These are phyloP conservation scores for Athene cunicularia DNA, from an alignment of 2,113 vertebrate genomes.

Conservation along the genomic window DNA sequence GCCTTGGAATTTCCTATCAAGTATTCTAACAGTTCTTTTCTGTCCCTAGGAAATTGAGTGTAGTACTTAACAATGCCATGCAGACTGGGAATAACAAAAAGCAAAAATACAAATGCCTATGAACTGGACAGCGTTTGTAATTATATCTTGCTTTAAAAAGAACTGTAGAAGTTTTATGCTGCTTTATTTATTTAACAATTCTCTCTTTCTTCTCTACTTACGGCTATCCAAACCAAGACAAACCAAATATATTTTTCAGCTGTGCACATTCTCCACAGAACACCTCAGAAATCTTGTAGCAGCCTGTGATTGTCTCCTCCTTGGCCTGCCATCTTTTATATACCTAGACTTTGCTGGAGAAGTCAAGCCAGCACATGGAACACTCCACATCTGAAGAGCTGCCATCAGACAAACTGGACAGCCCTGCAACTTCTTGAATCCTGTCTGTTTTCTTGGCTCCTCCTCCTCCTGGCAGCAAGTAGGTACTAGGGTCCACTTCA, in stretches of 20 bases:
- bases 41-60: accelerated
- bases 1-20: neutral
- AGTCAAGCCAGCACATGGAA: neutral
- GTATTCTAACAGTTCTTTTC: neutral
- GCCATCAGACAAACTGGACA: neutral
- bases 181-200: neutral
- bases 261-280: neutral
- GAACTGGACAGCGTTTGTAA: neutral
- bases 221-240: neutral
- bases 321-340: neutral
- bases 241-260: neutral
- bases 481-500: neutral
- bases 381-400: neutral
- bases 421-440: neutral
- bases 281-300: neutral
- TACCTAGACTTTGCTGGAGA: neutral
- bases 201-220: neutral
- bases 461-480: neutral
- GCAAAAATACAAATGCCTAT: neutral
- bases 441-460: neutral
- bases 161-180: neutral
- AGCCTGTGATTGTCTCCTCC: neutral
- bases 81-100: neutral
- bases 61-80: neutral
- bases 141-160: neutral